Evolutionary conservation across 2,113 vertebrate species (phyloP), one percentile per base, ranked within the genome.

Genomic region (Onychorhynchus coronatus): DNA sequence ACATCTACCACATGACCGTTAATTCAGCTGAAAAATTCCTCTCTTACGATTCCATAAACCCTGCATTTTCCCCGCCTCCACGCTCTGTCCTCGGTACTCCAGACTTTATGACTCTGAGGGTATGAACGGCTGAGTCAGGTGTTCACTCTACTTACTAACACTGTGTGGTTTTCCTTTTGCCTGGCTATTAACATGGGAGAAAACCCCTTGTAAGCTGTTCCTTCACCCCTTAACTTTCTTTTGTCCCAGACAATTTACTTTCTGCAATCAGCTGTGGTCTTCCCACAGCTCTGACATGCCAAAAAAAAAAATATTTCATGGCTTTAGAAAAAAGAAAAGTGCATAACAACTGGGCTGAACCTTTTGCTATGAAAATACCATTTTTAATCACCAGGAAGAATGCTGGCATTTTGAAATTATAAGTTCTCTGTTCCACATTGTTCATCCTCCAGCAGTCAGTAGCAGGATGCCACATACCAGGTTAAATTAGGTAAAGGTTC

Each of bases 1-100:
- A 99, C 98, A 98, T 99, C 98, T 98, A 98, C 98, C 98, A 99
- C 97, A 98, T 99, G 99, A 99, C 98, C 96, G 98, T 98, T 97
- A 98, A 98, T 97, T 99, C 98, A 97, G 98, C 99, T 46, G 98
- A 98, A 98, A 98, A 98, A 94, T 98, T 98, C 98, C 98, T 99
- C 96, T 98, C 96, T 97, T 98, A 98, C 49, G 98, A 98, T 96
- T 97, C 97, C 97, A 97, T 98, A 97, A 96, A 95, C 96, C 97
- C 97, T 89, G 98, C 97, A 94, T 98, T 97, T 95, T 97, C 98
- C 98, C 98, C 95, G 78, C 96, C 98, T 97, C 98, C 98, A 52
- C 95, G 92, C 95, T 98, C 98, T 98, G 97, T 97, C 97, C 98
- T 98, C 46, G 96, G 97, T 95, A 98, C 98, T 93, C 97, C 98